Conservation (phyloP, 2,888 invertebrate species). For the Meghimatium bilineatum region DNA sequence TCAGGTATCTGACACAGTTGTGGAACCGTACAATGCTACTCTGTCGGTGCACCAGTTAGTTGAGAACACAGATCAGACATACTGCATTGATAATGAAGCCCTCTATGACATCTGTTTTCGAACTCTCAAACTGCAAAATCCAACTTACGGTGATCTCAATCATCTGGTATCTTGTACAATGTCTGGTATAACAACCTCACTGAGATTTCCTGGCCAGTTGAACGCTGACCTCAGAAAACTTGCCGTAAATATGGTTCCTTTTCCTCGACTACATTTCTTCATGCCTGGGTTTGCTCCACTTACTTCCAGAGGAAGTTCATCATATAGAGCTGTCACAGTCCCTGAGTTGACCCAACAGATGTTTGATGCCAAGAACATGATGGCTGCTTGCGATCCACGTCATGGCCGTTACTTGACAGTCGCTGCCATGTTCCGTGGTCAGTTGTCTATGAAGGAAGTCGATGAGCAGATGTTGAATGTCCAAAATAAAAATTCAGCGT, state of each 20-base stretch:
- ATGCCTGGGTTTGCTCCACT: slow-evolving; percentile 77
- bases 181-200: slow-evolving; percentile 85
- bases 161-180: slow-evolving; percentile 82
- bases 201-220: slow-evolving; percentile 86
- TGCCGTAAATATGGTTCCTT: slow-evolving; percentile 75
- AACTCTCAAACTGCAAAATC: slow-evolving; percentile 88
- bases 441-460: slow-evolving; percentile 81
- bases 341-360: slow-evolving; percentile 80
- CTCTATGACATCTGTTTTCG: slow-evolving; percentile 93
- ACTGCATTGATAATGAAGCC: slow-evolving; percentile 93
- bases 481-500: slow-evolving; percentile 93
- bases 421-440: slow-evolving; percentile 71
- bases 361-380: slow-evolving; percentile 77
- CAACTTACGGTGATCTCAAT: slow-evolving; percentile 93
- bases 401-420: slow-evolving; percentile 84
- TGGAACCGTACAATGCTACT: slow-evolving; percentile 89
- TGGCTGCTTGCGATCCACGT: slow-evolving; percentile 95
- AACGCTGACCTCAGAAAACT: slow-evolving; percentile 68
- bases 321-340: slow-evolving; percentile 62
- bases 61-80: slow-evolving; percentile 91
- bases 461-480: slow-evolving; percentile 88
- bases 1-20: slow-evolving; percentile 84
- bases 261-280: slow-evolving; percentile 77
- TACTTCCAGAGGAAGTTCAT: slow-evolving; percentile 75
- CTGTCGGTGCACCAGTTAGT: slow-evolving; percentile 82